Base-by-base conservation (phyloP, 2,113 vertebrate species). In the Anser brachyrhynchus region DNA sequence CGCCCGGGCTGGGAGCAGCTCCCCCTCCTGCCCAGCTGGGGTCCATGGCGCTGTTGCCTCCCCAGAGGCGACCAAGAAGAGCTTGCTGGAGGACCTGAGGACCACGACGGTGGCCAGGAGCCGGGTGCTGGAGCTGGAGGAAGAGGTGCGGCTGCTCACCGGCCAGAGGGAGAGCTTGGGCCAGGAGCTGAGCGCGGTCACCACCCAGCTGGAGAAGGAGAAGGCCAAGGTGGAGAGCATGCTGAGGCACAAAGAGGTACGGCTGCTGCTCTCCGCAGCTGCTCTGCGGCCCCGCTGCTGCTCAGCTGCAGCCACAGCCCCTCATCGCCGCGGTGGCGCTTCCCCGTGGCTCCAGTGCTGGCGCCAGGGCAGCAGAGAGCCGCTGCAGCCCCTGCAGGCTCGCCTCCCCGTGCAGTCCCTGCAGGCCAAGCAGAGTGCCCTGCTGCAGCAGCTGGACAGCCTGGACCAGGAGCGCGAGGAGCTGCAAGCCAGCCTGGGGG, bases 161-260 rank as follows among this genome's bases (percentile, higher is more conserved):
- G 16, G 65, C 17, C 96, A 97, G 78, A 95, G 59, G 80, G 96
- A 98, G 3, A 96, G 73, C 8, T 96, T 97, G 67, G 43, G 71
- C 10, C 91, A 93, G 84, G 97, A 99, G 90, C 97, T 99, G 55
- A 96, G 94, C 46, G 90, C 96, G 96, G 97, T 94, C 91, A 97
- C 94, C 54, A 78, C 94, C 0, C 97, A 98, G 76, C 96, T 99
- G 65, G 97, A 98, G 92, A 99, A 99, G 93, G 99, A 99, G 96
- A 98, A 95, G 23, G 98, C 98, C 93, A 98, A 98, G 11, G 98
- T 98, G 19, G 97, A 98, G 43, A 99, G 98, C 75, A 92, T 98
- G 43, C 95, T 97, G 89, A 98, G 96, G 75, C 98, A 99, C 9
- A 97, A 98, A 92, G 98, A 99, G 99, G 99, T 99, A 90, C 80